Base-by-base conservation (phyloP, 2,797 vertebrate species). In the Anguilla megastoma region DNA sequence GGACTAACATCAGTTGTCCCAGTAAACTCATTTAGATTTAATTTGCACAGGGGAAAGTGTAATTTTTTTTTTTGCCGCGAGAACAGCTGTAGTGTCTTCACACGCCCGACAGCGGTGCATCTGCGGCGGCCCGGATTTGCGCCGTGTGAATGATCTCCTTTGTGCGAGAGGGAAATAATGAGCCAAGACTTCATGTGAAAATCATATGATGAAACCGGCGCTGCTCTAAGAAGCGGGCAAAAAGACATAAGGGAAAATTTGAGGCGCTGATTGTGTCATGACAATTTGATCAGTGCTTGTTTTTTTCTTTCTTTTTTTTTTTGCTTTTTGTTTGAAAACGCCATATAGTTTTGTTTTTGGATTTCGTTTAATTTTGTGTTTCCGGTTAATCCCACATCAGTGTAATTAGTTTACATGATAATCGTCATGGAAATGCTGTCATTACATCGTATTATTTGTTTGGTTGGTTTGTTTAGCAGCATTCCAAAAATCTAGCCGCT, bases 161-260 rank as follows among this genome's bases (percentile, higher is more conserved):
- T 94, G 93, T 94, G 86, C 30, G 27, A 86, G 80, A 9, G n/a
- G 76, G 80, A 85, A 88, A 86, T 89, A 45, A 88, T 85, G 87
- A 90, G 88, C 74, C 89, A 85, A 27, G 1, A 74, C 79, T 92
- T 92, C 93, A 94, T 93, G 93, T 94, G 94, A 90, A 94, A 91
- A 95, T 94, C 94, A 94, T 92, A 93, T 94, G 94, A 94, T 91
- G 90, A 87, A 74, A 84, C 24, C 52, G 41, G 83, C 45, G 48
- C 85, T 66, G 63, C 60, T 54, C 27, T 48, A 24, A 50, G 85
- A 71, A 58, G 58, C 80, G 86, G 87, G 86, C 86, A 85, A 33
- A 58, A 33, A 27, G 82, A 54, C 82, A 52, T 52, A 30, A 52
- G 12, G 10, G 74, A 1, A 79, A 45, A 79, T 74, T 33, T 87